Percentiles rank a stretch among this genome's conserved stretches.
Conservation (phyloP, 1,140 invertebrate genomes). For the Pseudomyrmex pallidus region DNA sequence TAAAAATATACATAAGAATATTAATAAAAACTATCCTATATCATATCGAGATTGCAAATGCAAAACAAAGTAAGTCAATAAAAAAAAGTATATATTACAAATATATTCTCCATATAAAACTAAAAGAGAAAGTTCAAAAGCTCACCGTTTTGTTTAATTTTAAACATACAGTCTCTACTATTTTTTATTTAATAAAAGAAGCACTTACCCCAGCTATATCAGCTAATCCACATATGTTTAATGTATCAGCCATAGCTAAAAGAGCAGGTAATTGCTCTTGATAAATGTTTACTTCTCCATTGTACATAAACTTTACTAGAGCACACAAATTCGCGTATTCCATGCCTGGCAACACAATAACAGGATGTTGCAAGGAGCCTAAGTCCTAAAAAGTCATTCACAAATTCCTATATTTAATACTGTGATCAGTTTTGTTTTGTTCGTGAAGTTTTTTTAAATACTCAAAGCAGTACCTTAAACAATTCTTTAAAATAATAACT, state of each 20-base stretch:
- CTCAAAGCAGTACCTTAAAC: constrained; percentile 88
- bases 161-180: not conserved
- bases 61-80: constrained; percentile 19
- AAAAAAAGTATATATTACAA: constrained; percentile 36
- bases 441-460: not conserved
- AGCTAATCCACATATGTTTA: constrained; percentile 94
- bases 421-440: not conserved
- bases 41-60: constrained; percentile 18
- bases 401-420: constrained; percentile 3
- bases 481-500: constrained; percentile 96
- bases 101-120: constrained; percentile 30
- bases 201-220: constrained; percentile 90
- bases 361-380: constrained; percentile 90
- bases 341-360: constrained; percentile 93
- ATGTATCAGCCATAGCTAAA: constrained; percentile 92
- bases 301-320: constrained; percentile 96
- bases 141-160: constrained; percentile 42
- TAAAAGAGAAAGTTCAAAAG: constrained; percentile 36
- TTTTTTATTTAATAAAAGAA: constrained; percentile 34
- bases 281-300: constrained; percentile 95
- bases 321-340: constrained; percentile 92
- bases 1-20: not conserved
- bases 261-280: constrained; percentile 93
- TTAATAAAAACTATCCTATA: constrained; percentile 9
- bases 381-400: constrained; percentile 86